Conservation (phyloP, 2,797 vertebrate genomes). For the Mycteria americana region DNA sequence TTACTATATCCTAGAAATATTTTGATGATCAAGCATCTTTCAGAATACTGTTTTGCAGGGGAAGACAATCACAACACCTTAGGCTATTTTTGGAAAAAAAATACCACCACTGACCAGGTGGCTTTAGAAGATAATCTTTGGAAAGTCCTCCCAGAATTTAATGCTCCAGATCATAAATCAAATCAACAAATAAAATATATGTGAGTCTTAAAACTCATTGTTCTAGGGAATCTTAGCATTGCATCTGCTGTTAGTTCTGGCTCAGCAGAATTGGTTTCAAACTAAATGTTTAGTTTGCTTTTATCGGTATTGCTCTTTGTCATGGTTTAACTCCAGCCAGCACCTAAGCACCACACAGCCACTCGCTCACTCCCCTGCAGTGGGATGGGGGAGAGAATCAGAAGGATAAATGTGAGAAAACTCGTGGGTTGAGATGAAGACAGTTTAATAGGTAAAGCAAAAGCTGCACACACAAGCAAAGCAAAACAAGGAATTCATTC, state of each 20-base stretch:
- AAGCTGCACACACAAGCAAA: no score
- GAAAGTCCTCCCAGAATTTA: neutral
- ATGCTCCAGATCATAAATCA: neutral
- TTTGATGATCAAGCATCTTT: neutral
- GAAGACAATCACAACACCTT: neutral
- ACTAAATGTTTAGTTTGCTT: neutral
- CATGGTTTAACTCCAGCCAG: no score
- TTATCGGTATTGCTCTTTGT: neutral
- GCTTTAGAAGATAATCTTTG: neutral
- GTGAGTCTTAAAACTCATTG: neutral
- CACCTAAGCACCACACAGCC: no score
- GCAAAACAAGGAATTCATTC: no score
- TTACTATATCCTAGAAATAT: neutral
- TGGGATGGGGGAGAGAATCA: no score
- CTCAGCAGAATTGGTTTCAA: neutral
- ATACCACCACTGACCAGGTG: neutral
- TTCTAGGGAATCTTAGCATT: neutral
- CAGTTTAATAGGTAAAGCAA: no score
- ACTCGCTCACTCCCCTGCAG: no score
- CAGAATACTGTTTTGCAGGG: neutral
- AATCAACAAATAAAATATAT: neutral
- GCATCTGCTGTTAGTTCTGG: neutral
- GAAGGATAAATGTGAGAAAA: no score
- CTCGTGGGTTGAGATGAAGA: no score
- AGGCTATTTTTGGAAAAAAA: neutral